phyloP scores from a whole-genome alignment of 2,888 invertebrate species.

The Philereme transversata region DNA sequence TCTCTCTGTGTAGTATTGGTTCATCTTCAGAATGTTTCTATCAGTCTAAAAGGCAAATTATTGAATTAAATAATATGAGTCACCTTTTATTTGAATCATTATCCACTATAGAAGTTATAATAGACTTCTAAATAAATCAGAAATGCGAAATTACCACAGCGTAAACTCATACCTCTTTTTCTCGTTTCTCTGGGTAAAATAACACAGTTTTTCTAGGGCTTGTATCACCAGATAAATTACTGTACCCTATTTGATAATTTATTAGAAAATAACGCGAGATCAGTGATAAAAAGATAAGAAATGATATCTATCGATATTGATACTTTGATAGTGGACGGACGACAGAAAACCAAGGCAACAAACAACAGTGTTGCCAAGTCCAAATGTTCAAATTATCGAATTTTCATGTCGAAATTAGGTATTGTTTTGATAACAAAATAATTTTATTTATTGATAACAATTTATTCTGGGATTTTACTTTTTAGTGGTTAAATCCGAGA shows the following conservation, averaged over 20 bases:
- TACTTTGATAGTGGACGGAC: too few relatives aligned
- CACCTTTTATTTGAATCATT: background rate
- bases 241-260: background rate
- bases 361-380: too few relatives aligned
- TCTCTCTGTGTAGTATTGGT: conserved; percentile 72
- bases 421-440: too few relatives aligned
- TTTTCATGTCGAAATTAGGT: too few relatives aligned
- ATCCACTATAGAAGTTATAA: background rate
- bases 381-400: too few relatives aligned
- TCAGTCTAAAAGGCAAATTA: background rate
- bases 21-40: conserved; percentile 50
- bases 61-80: background rate
- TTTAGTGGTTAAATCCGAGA: too few relatives aligned
- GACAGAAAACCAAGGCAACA: too few relatives aligned
- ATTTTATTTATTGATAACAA: too few relatives aligned
- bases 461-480: too few relatives aligned
- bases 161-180: background rate
- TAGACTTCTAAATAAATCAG: background rate
- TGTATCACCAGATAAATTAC: too few relatives aligned
- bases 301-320: background rate
- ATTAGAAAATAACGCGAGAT: background rate
- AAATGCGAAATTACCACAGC: background rate
- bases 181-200: too few relatives aligned
- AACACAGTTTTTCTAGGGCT: too few relatives aligned
- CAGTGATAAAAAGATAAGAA: background rate